Conservation (phyloP, 1,140 invertebrate species). For the Macrosteles quadrilineatus region DNA sequence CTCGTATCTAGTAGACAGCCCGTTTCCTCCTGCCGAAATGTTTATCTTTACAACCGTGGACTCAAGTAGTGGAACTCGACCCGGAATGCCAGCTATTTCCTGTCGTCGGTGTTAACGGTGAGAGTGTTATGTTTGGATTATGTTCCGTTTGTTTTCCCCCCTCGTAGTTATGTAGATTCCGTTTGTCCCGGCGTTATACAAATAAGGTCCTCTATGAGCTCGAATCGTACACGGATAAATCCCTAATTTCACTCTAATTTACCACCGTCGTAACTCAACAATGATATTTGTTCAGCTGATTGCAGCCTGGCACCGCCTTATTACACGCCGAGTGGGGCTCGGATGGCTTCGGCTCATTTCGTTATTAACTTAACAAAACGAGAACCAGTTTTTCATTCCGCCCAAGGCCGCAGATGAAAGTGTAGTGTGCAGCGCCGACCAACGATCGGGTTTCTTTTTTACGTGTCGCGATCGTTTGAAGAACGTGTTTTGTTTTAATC, state of each 20-base stretch:
- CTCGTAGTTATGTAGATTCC: too few relatives aligned
- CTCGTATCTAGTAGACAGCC: too few relatives aligned
- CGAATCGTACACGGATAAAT: not conserved
- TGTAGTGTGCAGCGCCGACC: not conserved
- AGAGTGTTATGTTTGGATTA: conserved; percentile 2
- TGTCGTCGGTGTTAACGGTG: not conserved
- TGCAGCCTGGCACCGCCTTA: not conserved
- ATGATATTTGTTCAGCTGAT: conserved; percentile 8
- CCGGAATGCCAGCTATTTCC: conserved; percentile 19
- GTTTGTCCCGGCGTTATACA: too few relatives aligned
- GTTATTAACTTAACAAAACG: conserved; percentile 14
- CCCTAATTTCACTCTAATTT: conserved; percentile 2
- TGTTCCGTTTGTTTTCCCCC: not conserved
- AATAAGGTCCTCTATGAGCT: too few relatives aligned
- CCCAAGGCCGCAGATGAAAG: not conserved
- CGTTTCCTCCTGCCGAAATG: not conserved
- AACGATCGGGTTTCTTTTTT: too few relatives aligned
- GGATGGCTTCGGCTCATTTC: not conserved
- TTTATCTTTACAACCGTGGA: conserved; percentile 18
- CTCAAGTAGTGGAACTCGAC: not conserved
- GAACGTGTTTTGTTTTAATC: too few relatives aligned
- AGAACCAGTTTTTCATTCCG: conserved; percentile 6
- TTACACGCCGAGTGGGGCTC: not conserved
- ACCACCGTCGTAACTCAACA: not conserved
- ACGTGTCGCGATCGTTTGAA: too few relatives aligned